Conservation (phyloP, 2,797 vertebrate genomes). For the Microhierax caerulescens region DNA sequence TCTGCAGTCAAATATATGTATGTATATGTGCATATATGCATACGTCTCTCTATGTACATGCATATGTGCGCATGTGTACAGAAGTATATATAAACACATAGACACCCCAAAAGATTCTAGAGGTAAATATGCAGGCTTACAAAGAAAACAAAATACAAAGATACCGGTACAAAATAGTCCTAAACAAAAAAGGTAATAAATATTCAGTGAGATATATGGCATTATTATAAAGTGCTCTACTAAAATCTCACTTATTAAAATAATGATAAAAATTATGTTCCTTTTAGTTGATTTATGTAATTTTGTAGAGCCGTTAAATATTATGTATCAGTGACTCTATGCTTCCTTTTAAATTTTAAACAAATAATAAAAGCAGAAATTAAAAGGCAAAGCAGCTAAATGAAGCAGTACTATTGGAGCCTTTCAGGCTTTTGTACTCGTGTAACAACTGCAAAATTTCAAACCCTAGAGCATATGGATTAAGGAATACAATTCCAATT, state of each 20-base stretch:
- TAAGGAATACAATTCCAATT: not conserved
- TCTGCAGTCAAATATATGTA: not conserved
- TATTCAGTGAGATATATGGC: constrained; percentile 67
- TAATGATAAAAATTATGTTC: constrained; percentile 17
- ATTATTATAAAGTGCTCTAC: constrained; percentile 73
- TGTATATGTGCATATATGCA: not conserved
- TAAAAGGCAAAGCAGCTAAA: constrained; percentile 41
- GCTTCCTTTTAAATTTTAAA: constrained; percentile 32
- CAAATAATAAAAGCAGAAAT: constrained; percentile 42
- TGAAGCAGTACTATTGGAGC: not conserved
- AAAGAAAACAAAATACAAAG: constrained; percentile 18
- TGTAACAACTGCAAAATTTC: not conserved
- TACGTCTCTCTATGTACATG: not conserved
- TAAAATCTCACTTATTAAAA: constrained; percentile 63
- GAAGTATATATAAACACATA: not conserved
- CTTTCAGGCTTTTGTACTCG: constrained; percentile 1
- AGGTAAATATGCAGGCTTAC: constrained; percentile 5
- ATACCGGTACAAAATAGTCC: constrained; percentile 40
- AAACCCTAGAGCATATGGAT: not conserved
- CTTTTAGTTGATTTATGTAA: constrained; percentile 51
- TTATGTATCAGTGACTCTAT: constrained; percentile 20
- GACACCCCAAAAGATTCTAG: not conserved
- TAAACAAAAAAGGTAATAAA: constrained; percentile 69
- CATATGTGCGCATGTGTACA: not conserved
- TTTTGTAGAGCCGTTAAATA: constrained; percentile 54